Evolutionary conservation across 2,797 vertebrate species (phyloP).

Genomic region (Acropternis orthonyx): DNA sequence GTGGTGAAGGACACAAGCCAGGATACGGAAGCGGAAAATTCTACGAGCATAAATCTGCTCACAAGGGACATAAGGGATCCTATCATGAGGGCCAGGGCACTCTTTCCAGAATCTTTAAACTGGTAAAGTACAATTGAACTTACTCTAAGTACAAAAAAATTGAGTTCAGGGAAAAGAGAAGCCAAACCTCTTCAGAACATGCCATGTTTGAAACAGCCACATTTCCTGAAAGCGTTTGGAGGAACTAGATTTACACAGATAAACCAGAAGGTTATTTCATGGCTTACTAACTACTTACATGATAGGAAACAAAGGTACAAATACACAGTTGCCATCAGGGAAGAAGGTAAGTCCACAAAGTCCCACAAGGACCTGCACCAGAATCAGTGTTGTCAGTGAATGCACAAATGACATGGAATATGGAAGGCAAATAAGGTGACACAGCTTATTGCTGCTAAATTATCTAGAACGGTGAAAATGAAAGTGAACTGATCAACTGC

Average conservation of each 20-base stretch:
- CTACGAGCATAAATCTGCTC: constrained; percentile 78
- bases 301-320: background rate
- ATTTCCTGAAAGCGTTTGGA: background rate
- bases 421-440: background rate
- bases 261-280: background rate
- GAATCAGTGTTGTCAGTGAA: background rate
- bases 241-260: background rate
- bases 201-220: background rate
- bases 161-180: background rate
- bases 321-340: background rate
- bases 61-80: constrained; percentile 88
- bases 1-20: constrained; percentile 87
- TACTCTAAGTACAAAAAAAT: background rate
- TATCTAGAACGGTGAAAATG: background rate
- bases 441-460: background rate
- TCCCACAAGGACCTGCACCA: background rate
- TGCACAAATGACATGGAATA: background rate
- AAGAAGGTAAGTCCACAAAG: background rate
- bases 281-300: background rate
- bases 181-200: background rate
- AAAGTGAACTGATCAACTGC: background rate
- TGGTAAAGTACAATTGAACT: constrained; percentile 82
- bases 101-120: constrained; percentile 97
- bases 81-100: constrained; percentile 90
- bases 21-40: constrained; percentile 81